Evolutionary conservation across 2,113 vertebrate genomes (phyloP).

Genomic region (Hemichromis elongatus): DNA sequence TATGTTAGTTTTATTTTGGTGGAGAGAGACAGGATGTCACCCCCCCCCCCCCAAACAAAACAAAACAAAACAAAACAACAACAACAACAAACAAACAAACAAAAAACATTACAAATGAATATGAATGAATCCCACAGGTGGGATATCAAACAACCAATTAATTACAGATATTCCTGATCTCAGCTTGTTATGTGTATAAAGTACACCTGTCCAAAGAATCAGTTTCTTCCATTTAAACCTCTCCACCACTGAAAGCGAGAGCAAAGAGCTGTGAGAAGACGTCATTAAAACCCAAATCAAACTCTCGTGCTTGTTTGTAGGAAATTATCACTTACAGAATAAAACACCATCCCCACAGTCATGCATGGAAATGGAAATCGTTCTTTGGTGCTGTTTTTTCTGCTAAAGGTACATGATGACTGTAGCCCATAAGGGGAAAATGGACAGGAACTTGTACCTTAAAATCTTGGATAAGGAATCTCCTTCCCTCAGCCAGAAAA

Average conservation of each 20-base stretch:
- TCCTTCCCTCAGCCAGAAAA: background rate
- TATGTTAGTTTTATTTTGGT: too few relatives aligned
- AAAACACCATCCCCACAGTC: background rate
- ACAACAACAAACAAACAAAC: background rate
- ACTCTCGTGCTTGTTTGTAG: background rate
- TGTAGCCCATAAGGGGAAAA: background rate
- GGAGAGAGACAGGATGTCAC: too few relatives aligned
- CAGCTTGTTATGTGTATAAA: background rate
- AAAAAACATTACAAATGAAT: background rate
- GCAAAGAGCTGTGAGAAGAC: background rate
- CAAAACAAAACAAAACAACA: too few relatives aligned
- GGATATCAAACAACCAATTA: background rate
- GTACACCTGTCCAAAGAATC: background rate
- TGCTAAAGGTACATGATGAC: background rate
- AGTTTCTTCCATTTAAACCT: background rate
- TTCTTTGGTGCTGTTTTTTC: background rate
- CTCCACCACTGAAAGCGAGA: background rate
- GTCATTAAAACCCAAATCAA: background rate
- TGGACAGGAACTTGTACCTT: background rate
- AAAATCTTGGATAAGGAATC: background rate
- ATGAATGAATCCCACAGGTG: background rate
- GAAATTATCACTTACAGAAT: background rate
- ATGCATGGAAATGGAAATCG: background rate
- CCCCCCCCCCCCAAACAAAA: background rate
- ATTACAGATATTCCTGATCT: fast-evolving